These are phyloP conservation scores for Palythoa grandis DNA, from an alignment of 92 coral and sea anemone genomes.

Conservation along the genomic window DNA sequence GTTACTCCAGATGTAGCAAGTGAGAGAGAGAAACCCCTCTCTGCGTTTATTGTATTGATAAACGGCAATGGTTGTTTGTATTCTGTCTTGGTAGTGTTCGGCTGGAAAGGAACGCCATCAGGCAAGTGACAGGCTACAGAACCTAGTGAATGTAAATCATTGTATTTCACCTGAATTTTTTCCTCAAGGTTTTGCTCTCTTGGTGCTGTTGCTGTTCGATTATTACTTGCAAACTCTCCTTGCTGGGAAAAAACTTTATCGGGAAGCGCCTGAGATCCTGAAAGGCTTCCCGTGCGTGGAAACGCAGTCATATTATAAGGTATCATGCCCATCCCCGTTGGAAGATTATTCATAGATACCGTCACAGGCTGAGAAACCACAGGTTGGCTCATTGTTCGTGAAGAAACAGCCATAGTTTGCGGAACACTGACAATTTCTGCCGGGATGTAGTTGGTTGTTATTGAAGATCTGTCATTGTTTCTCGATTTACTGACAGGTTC, in stretches of 20 bases:
- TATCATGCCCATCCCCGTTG: background rate
- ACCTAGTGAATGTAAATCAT: conserved; percentile 7
- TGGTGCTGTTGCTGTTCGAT: background rate
- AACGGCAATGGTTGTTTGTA: background rate
- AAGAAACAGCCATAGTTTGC: background rate
- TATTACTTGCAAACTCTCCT: background rate
- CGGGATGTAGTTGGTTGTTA: background rate
- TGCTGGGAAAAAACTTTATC: background rate
- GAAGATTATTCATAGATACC: background rate
- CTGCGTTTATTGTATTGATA: background rate
- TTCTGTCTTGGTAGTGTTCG: background rate
- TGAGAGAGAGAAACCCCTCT: background rate
- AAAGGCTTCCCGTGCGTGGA: background rate
- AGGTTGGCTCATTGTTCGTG: background rate
- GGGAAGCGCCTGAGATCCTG: background rate
- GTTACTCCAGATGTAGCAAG: background rate
- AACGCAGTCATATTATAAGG: background rate
- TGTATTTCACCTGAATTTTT: background rate
- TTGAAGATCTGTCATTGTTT: background rate
- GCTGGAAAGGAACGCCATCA: background rate
- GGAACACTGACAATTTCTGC: background rate
- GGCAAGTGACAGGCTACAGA: conserved; percentile 26
- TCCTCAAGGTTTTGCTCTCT: background rate
- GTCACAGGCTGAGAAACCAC: background rate
- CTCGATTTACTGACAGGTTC: background rate